Base-by-base conservation (phyloP, 2,888 invertebrate species). In the Acronicta alni region DNA sequence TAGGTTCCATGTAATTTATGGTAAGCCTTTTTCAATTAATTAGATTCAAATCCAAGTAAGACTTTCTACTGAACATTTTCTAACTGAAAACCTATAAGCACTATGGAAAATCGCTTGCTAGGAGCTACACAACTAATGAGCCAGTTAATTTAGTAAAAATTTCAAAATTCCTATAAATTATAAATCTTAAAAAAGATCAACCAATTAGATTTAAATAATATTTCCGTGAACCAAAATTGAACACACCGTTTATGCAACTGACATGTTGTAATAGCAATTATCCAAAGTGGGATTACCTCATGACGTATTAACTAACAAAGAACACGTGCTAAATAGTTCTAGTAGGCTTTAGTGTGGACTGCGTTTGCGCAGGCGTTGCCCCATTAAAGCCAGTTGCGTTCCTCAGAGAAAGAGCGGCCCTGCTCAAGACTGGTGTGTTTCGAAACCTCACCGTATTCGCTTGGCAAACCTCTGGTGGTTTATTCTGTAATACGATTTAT, bases 401-500 rank as follows among this genome's bases (percentile, higher is more conserved):
- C 89, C 84, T 78, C 66, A 77, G 87, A 89, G 90, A 90, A 90
- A 92, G 89, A 92, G 81, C 83, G 85, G 88, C 86, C 87, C 86
- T 89, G 86, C 79, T 85, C 79, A 77, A 77, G 82, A 84, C 85
- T 79, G 77, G 84, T 83, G 67, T 66, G 62, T 92, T 89, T 85
- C 87, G 82, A 90, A 87, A 91, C 80, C 10, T 8, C 76, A 81
- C 84, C 78, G 83, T 85, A 87, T 85, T 78, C 70, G 76, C 85
- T 89, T 87, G 82, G 85, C 85, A 88, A 88, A 88, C 83, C 83
- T 84, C 70, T 81, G 68, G 83, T 73, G 76, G 80, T 74, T 80
- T 75, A 84, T 91, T 91, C 88, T 86, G 89, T 85, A 92, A 90
- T 85, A 85, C 81, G 69, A 89, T 91, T 89, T 85, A 89, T 89